Conservation (phyloP, 2,888 invertebrate genomes). For the Caenorhabditis panamensis region DNA sequence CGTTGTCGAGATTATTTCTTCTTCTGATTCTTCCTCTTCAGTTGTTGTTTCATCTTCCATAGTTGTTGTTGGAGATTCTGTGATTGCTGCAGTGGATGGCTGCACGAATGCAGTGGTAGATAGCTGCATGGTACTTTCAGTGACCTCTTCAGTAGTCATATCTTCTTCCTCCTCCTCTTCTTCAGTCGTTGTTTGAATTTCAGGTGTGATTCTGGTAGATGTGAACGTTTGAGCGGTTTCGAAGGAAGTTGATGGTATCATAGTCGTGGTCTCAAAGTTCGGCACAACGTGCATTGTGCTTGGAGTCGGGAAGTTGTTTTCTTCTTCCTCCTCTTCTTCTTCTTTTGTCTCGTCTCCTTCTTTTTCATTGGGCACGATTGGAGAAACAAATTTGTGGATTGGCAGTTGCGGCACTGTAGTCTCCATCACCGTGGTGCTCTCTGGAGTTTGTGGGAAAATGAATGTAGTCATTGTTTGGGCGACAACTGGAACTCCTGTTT, state of each 20-base stretch:
- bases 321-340: slow-evolving; percentile 45
- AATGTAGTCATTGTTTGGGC: slow-evolving; percentile 59
- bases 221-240: slow-evolving; percentile 17
- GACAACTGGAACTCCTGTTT: slow-evolving; percentile 16
- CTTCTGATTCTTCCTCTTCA: slow-evolving; percentile 39
- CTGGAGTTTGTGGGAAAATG: slow-evolving; percentile 66
- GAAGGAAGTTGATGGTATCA: slow-evolving; percentile 3
- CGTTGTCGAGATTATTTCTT: slow-evolving; percentile 22
- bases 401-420: slow-evolving; percentile 6
- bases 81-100: slow-evolving; percentile 23
- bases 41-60: slow-evolving; percentile 21
- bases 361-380: slow-evolving; percentile 30
- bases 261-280: slow-evolving; percentile 2
- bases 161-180: slow-evolving; percentile 53
- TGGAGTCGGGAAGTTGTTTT: slow-evolving; percentile 61
- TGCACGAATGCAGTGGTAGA: slow-evolving; percentile 34
- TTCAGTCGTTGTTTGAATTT: slow-evolving; percentile 34
- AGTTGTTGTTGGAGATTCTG: slow-evolving; percentile 38
- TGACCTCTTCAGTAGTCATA: slow-evolving; percentile 48
- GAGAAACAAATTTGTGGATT: slow-evolving; percentile 43
- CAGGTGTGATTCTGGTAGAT: not conserved
- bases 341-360: slow-evolving; percentile 42
- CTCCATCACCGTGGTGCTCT: slow-evolving; percentile 38
- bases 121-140: slow-evolving; percentile 35
- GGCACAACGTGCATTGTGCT: slow-evolving; percentile 51